Evolutionary conservation across 2,888 invertebrate genomes (phyloP).

Genomic region (Serrognathus titanus): DNA sequence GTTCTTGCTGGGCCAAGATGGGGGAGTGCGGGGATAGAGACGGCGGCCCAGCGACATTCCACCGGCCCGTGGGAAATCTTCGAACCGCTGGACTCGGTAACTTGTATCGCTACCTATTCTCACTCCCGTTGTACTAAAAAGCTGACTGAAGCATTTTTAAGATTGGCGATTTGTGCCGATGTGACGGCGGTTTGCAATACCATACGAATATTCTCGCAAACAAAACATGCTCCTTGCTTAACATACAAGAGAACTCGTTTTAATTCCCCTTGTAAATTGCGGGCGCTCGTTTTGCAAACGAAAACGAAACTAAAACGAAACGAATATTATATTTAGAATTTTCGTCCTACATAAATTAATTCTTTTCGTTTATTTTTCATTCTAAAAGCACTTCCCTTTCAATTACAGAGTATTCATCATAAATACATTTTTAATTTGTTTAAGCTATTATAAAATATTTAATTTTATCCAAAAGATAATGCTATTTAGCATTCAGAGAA

Average conservation of each 20-base stretch:
- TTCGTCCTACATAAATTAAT: neutral
- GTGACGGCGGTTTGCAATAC: conserved; percentile 18
- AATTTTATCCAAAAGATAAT: too few relatives aligned
- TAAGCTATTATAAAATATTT: too few relatives aligned
- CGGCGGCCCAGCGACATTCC: conserved; percentile 43
- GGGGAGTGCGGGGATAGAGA: conserved; percentile 28
- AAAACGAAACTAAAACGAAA: conserved; percentile 5
- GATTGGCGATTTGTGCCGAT: conserved; percentile 33
- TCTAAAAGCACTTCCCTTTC: too few relatives aligned
- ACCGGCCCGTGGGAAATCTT: conserved; percentile 42
- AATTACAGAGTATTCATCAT: too few relatives aligned
- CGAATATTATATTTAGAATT: neutral
- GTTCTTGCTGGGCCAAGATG: conserved; percentile 38
- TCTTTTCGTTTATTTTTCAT: neutral
- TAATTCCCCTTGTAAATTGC: conserved; percentile 8
- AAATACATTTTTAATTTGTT: too few relatives aligned
- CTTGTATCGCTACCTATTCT: conserved; percentile 42
- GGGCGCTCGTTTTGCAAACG: neutral
- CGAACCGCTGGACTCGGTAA: conserved; percentile 29
- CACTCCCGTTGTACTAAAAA: conserved; percentile 42
- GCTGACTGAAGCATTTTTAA: conserved; percentile 38
- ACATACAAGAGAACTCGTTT: conserved; percentile 10
- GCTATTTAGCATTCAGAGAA: too few relatives aligned
- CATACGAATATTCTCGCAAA: conserved; percentile 12
- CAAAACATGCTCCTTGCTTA: conserved; percentile 14